Conservation (phyloP, 30 jellyfish, hydroid and myxozoan genomes). For the Catostylus mosaicus region DNA sequence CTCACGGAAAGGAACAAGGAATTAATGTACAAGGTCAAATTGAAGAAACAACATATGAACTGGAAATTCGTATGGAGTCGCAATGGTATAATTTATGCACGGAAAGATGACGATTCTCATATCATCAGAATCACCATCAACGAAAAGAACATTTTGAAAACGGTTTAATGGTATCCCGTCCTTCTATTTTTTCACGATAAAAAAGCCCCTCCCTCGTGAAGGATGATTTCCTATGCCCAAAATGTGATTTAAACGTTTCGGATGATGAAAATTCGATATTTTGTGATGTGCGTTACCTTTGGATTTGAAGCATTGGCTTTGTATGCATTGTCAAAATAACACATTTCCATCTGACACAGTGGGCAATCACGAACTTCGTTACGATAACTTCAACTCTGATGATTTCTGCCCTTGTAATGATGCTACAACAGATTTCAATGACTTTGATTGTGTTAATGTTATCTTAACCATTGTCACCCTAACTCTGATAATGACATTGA, state of each 20-base stretch:
- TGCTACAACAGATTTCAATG: constrained; percentile 24
- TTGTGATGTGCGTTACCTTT: constrained; percentile 16
- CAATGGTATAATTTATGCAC: constrained; percentile 29
- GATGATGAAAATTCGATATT: constrained; percentile 5
- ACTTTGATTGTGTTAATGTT: constrained; percentile 27
- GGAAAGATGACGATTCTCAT: constrained; percentile 16
- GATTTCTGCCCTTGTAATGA: constrained; percentile 40
- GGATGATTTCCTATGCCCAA: constrained; percentile 18
- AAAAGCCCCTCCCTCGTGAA: constrained; percentile 28
- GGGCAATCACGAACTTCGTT: constrained; percentile 22
- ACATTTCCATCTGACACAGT: constrained; percentile 21
- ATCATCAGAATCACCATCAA: constrained; percentile 3
- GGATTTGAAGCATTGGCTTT: constrained; percentile 15
- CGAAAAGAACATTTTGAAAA: background rate
- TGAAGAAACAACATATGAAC: constrained; percentile 10
- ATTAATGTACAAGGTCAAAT: background rate
- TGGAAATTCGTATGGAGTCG: constrained; percentile 25
- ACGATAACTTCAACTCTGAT: constrained; percentile 38
- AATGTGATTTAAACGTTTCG: constrained; percentile 24
- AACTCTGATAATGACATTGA: constrained; percentile 36
- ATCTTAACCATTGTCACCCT: constrained; percentile 38
- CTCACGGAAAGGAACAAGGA: constrained; percentile 26
- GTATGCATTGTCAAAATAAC: constrained; percentile 18
- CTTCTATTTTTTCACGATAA: background rate
- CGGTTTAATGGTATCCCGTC: constrained; percentile 7